These are phyloP conservation scores for Scatophagus argus DNA, from an alignment of 2,113 vertebrate species.

Conservation along the genomic window DNA sequence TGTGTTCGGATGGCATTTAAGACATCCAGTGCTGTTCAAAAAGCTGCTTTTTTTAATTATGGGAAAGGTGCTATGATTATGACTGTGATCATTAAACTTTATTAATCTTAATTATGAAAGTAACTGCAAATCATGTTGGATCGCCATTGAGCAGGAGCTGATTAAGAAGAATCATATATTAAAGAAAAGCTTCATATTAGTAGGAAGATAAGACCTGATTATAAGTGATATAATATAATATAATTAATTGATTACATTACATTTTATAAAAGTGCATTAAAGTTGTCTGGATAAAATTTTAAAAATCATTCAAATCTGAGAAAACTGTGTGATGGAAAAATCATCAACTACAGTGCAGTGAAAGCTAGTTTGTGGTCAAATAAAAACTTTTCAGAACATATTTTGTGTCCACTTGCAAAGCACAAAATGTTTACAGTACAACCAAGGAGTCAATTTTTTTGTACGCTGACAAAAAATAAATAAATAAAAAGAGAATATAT, in stretches of 20 bases:
- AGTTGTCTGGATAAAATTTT: neutral
- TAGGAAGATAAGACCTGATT: neutral
- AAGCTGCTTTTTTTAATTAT: neutral
- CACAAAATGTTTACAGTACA: neutral
- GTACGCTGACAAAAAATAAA: neutral
- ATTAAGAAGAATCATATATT: too few species aligned
- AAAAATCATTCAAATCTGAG: neutral
- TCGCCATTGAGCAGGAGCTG: neutral
- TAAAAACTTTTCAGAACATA: neutral
- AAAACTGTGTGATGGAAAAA: too few species aligned
- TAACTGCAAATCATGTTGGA: neutral
- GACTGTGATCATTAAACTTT: neutral
- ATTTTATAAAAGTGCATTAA: neutral
- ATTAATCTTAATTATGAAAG: neutral
- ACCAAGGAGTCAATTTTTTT: too few species aligned
- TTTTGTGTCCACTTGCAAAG: neutral
- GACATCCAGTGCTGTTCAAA: neutral
- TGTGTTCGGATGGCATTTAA: conserved; percentile 9
- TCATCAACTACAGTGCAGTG: neutral
- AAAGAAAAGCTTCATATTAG: neutral
- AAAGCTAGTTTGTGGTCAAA: neutral
- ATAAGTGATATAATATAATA: neutral
- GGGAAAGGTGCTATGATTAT: neutral
- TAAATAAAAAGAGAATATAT: too few species aligned
- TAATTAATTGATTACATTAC: neutral